These are phyloP conservation scores for Apoda limacodes DNA, from an alignment of 2,888 invertebrate species.

Conservation along the genomic window DNA sequence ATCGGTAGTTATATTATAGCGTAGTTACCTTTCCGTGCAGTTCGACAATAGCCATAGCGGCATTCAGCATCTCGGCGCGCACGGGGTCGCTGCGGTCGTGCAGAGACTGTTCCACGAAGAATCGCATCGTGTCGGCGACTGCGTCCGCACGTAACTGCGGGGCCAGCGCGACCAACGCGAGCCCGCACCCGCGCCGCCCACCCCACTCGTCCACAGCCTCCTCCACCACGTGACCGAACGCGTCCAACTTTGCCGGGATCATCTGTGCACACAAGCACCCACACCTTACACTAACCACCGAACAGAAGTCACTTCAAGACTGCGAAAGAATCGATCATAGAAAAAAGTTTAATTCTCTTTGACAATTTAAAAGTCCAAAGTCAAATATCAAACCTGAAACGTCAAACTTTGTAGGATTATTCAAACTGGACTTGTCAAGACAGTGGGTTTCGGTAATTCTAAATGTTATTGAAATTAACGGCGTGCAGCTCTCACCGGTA, in stretches of 20 bases:
- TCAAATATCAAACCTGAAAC: no score
- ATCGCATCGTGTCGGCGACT: slow-evolving; percentile 79
- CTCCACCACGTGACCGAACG: slow-evolving; percentile 90
- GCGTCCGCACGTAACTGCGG: slow-evolving; percentile 74
- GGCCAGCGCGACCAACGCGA: slow-evolving; percentile 84
- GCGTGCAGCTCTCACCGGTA: slow-evolving; percentile 71
- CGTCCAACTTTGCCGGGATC: slow-evolving; percentile 88
- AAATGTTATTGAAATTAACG: not conserved
- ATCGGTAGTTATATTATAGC: not conserved
- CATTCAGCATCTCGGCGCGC: slow-evolving; percentile 90
- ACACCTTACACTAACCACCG: no score
- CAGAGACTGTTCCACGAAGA: slow-evolving; percentile 88
- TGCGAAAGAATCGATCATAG: no score
- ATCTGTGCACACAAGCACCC: slow-evolving; percentile 51
- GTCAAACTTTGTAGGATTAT: no score
- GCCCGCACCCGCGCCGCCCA: slow-evolving; percentile 88
- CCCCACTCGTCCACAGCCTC: slow-evolving; percentile 92
- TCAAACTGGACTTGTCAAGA: no score
- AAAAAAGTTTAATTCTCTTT: no score
- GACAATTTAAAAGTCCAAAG: no score
- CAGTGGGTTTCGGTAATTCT: not conserved
- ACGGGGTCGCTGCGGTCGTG: slow-evolving; percentile 87
- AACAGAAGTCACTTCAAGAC: no score
- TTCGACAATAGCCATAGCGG: slow-evolving; percentile 93
- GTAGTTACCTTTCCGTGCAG: slow-evolving; percentile 93